These are phyloP conservation scores for Chaetops frenatus DNA, from an alignment of 2,113 vertebrate genomes.

Conservation along the genomic window DNA sequence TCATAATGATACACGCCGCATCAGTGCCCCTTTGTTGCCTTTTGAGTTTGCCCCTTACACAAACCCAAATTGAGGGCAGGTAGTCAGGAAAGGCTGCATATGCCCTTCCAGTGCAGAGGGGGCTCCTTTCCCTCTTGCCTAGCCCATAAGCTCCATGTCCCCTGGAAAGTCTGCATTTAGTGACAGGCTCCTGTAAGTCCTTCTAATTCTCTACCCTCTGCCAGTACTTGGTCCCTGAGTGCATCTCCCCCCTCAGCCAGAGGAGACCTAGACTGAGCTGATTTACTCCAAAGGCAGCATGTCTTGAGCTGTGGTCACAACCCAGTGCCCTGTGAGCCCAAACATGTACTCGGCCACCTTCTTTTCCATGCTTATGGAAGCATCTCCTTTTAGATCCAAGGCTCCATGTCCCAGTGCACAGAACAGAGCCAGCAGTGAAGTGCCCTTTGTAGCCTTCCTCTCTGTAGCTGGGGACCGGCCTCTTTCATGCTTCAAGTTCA, in stretches of 20 bases:
- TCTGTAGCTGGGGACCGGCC: background rate
- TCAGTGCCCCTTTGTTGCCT: background rate
- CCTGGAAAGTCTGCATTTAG: background rate
- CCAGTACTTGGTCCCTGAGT: rapidly evolving
- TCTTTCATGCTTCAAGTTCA: background rate
- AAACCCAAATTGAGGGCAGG: rapidly evolving
- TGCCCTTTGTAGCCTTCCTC: background rate
- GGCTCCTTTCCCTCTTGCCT: background rate
- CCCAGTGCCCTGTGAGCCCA: too few species aligned
- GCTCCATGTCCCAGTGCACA: background rate
- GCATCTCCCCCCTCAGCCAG: background rate
- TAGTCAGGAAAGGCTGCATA: background rate
- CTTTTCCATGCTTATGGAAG: background rate
- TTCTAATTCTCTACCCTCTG: background rate
- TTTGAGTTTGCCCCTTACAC: background rate
- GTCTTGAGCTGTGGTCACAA: background rate
- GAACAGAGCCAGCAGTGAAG: background rate
- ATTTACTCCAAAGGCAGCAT: background rate
- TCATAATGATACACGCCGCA: background rate
- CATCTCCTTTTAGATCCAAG: background rate
- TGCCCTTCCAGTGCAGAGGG: background rate
- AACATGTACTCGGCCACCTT: background rate
- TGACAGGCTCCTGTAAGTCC: background rate
- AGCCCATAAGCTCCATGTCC: background rate
- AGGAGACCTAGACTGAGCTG: background rate